Conservation (phyloP, 2,113 vertebrate species). For the Dasyurus viverrinus region DNA sequence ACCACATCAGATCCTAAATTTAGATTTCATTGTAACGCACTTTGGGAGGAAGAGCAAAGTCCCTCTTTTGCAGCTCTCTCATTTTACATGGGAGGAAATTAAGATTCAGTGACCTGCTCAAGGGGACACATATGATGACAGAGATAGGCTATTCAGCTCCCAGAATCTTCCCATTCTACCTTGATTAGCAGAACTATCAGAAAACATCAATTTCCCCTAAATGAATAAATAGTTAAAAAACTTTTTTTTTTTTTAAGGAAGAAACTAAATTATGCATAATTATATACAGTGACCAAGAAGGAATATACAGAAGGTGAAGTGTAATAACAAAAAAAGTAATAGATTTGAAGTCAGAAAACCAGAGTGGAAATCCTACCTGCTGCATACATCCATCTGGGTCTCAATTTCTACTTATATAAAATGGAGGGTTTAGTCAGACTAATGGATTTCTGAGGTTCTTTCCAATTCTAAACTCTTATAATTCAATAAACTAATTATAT, state of each 20-base stretch:
- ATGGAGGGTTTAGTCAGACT: too few relatives aligned
- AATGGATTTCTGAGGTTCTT: too few relatives aligned
- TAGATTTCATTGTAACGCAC: background rate
- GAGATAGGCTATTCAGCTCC: background rate
- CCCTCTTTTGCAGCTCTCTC: background rate
- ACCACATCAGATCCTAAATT: background rate
- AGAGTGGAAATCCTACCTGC: background rate
- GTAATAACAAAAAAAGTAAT: background rate
- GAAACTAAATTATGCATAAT: background rate
- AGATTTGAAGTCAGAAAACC: background rate
- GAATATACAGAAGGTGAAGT: background rate
- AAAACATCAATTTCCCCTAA: constrained; percentile 11
- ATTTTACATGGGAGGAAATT: constrained; percentile 21
- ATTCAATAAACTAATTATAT: too few relatives aligned
- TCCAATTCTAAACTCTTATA: too few relatives aligned
- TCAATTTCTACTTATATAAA: too few relatives aligned
- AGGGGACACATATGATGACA: background rate
- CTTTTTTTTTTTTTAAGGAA: background rate
- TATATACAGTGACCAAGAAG: constrained; percentile 1
- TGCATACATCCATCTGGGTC: background rate
- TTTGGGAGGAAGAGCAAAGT: background rate
- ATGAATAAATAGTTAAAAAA: background rate
- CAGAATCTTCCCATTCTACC: background rate
- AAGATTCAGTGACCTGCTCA: background rate
- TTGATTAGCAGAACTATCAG: background rate